These are phyloP conservation scores for Parus major DNA, from an alignment of 2,113 vertebrate genomes.

Conservation along the genomic window DNA sequence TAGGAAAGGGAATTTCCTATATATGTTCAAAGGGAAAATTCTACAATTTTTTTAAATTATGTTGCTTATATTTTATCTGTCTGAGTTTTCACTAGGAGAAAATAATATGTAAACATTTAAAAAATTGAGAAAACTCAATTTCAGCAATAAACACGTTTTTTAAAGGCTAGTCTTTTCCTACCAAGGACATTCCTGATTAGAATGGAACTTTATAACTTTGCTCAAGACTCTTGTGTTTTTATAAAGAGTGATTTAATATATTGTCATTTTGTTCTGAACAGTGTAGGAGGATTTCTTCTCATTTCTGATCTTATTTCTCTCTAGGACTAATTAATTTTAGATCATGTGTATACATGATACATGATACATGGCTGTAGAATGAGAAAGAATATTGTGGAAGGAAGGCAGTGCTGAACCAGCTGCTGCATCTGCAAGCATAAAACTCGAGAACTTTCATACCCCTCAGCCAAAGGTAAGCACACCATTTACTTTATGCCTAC, in stretches of 20 bases:
- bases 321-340: not conserved
- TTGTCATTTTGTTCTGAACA: not conserved
- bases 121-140: not conserved
- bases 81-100: not conserved
- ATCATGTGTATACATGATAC: not conserved
- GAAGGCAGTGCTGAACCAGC: not conserved
- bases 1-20: not conserved
- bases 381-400: not conserved
- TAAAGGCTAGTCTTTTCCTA: not conserved
- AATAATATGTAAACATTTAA: not conserved
- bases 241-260: not conserved
- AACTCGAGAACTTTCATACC: not conserved
- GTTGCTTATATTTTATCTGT: not conserved
- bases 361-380: not conserved
- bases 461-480: not conserved
- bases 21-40: not conserved
- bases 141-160: not conserved
- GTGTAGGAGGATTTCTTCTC: not conserved
- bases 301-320: not conserved
- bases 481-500: not conserved
- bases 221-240: not conserved
- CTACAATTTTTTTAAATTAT: not conserved
- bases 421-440: not conserved
- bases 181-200: not conserved
- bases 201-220: not conserved